Base-by-base conservation (phyloP, 2,113 vertebrate species). In the Fregata magnificens region DNA sequence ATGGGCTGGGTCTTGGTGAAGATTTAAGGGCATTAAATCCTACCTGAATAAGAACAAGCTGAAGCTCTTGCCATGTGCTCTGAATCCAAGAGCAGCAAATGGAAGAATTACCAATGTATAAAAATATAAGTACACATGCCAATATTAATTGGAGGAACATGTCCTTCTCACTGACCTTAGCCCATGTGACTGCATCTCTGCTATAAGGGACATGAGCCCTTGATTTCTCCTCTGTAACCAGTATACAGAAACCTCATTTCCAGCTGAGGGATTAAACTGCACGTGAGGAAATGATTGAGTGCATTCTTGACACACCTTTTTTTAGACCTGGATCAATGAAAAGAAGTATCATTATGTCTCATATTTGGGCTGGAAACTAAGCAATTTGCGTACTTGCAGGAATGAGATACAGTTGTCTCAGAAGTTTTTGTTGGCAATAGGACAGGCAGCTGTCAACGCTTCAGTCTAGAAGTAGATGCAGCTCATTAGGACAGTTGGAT, bases 401-500 rank as follows among this genome's bases (percentile, higher is more conserved):
- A 94, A 93, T 76, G 88, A 96, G 77, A 82, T 89, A 76, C 71
- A 96, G 91, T 93, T 8, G 66, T 93, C 94, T 97, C 88, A 86
- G 63, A 95, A 95, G 95, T 86, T 96, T 95, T 93, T 88, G 49
- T 93, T 96, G 95, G 95, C 86, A 95, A 17, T 32, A 45, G 79
- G 67, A 97, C 90, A 97, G 82, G 91, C 94, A 97, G 96, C 94
- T 96, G 96, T 96, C 91, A 96, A 31, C 92, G 1, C 92, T 92
- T 94, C 83, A 71, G 92, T 87, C 84, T 93, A 82, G 93, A 85
- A 97, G 91, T 96, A 93, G 94, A 93, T 94, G 78, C 86, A 94
- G 90, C 96, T 97, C 88, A 94, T 94, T 96, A 97, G 92, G 97
- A 93, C 86, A 91, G 90, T 96, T 97, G 96, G 91, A 92, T 96